A percentile compares a stretch with the other conserved stretches of the same genome.
Evolutionary conservation across 2,888 invertebrate species (phyloP).

Genomic region (Plemyria rubiginata): DNA sequence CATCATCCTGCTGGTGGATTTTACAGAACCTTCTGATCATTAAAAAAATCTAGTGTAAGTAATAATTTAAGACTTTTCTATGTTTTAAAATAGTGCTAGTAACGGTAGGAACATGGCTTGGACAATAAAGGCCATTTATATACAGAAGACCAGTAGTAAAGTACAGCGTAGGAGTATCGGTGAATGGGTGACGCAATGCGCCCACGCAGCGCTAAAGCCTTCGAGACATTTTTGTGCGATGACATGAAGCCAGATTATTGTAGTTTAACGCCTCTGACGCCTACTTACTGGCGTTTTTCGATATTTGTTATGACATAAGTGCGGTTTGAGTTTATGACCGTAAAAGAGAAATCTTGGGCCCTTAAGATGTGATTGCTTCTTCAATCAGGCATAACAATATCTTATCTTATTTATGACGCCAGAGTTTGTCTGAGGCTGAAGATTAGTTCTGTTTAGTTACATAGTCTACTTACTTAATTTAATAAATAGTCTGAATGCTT

Average conservation of each 20-base stretch:
- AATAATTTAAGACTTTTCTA: too few species aligned
- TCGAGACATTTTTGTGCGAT: conserved; percentile 51
- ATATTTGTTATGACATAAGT: conserved; percentile 28
- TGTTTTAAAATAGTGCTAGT: background rate
- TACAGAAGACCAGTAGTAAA: conserved; percentile 21
- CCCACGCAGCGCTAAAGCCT: conserved; percentile 56
- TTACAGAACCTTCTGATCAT: too few species aligned
- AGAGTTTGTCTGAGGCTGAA: too few species aligned
- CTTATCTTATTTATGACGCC: background rate
- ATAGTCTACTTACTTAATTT: too few species aligned
- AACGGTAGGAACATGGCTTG: background rate
- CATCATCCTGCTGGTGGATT: too few species aligned
- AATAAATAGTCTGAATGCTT: too few species aligned
- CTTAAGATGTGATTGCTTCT: conserved; percentile 1
- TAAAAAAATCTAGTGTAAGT: too few species aligned
- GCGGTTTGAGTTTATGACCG: conserved; percentile 18
- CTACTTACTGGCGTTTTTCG: conserved; percentile 14
- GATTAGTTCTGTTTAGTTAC: too few species aligned
- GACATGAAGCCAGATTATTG: conserved; percentile 26
- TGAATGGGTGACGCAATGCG: conserved; percentile 70
- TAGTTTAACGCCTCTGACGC: conserved; percentile 23
- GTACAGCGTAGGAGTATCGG: conserved; percentile 39
- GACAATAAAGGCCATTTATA: background rate
- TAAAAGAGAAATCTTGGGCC: conserved; percentile 27
- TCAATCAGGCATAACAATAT: background rate